phyloP scores from a whole-genome alignment of 2,113 vertebrate species.

The Myanophis thanlyinensis region DNA sequence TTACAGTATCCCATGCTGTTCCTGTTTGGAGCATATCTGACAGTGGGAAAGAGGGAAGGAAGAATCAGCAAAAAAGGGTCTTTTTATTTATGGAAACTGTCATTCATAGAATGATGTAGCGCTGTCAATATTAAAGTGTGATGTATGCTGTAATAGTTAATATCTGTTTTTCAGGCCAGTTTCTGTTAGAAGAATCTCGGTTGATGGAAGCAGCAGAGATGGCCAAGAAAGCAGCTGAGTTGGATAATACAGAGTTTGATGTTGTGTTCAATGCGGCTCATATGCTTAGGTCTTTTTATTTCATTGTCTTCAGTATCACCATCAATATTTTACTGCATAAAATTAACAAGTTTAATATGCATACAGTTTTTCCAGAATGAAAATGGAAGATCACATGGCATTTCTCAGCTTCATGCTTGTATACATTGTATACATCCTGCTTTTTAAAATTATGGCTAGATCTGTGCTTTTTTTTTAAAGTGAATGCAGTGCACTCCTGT shows the following conservation, averaged over 20 bases:
- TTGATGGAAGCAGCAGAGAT: slow-evolving; percentile 94
- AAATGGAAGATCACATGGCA: background rate
- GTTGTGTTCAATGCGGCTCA: slow-evolving; percentile 98
- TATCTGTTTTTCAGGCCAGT: slow-evolving; percentile 82
- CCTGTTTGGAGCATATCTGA: background rate
- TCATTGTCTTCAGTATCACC: background rate
- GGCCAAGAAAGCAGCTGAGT: slow-evolving; percentile 93
- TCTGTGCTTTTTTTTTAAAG: background rate
- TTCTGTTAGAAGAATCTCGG: slow-evolving; percentile 94
- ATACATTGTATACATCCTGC: background rate
- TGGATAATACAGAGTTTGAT: slow-evolving; percentile 92
- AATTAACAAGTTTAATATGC: background rate
- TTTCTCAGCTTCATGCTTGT: background rate
- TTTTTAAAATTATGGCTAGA: background rate
- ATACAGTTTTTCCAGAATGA: background rate
- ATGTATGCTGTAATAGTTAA: background rate
- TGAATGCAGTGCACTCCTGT: background rate
- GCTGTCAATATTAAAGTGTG: background rate
- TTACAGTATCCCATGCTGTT: background rate
- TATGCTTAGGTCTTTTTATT: slow-evolving; percentile 88
- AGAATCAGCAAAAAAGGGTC: background rate
- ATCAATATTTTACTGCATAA: background rate
- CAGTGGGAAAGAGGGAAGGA: background rate
- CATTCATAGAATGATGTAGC: background rate
- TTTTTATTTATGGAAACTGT: background rate